Evolutionary conservation across 1,140 invertebrate species (phyloP).

Genomic region (Drosophila lacteicornis): DNA sequence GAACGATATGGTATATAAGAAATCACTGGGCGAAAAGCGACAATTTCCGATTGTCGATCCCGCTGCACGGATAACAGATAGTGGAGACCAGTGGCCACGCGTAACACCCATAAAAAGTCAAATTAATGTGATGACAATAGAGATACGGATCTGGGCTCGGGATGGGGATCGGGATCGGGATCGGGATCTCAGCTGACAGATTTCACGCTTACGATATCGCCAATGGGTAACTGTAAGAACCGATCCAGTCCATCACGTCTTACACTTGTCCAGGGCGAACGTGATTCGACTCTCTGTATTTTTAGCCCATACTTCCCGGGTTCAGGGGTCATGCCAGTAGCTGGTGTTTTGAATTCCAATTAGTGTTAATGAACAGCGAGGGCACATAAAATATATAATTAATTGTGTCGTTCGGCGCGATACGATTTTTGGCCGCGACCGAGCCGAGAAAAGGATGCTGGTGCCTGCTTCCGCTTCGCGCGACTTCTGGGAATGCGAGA

Average conservation of each 20-base stretch:
- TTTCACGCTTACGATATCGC: conserved; percentile 74
- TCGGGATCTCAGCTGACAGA: conserved; percentile 43
- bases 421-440: conserved; percentile 10
- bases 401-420: conserved; percentile 52
- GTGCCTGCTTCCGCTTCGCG: conserved; percentile 43
- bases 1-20: neutral
- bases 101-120: conserved; percentile 80
- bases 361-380: conserved; percentile 66
- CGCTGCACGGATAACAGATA: conserved; percentile 1
- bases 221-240: neutral
- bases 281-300: conserved; percentile 18
- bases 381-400: conserved; percentile 74
- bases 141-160: conserved; percentile 17
- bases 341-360: conserved; percentile 71
- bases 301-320: neutral
- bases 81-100: conserved; percentile 3
- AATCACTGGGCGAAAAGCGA: conserved; percentile 37
- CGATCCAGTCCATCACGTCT: conserved; percentile 43
- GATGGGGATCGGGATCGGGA: no score
- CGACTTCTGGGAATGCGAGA: conserved; percentile 7
- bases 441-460: conserved; percentile 18
- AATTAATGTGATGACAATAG: conserved; percentile 77
- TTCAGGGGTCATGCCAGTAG: conserved; percentile 15
- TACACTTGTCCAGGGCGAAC: conserved; percentile 39
- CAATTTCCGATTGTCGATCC: conserved; percentile 59